phyloP scores from a whole-genome alignment of 2,113 vertebrate genomes.

The Engraulis encrasicolus region DNA sequence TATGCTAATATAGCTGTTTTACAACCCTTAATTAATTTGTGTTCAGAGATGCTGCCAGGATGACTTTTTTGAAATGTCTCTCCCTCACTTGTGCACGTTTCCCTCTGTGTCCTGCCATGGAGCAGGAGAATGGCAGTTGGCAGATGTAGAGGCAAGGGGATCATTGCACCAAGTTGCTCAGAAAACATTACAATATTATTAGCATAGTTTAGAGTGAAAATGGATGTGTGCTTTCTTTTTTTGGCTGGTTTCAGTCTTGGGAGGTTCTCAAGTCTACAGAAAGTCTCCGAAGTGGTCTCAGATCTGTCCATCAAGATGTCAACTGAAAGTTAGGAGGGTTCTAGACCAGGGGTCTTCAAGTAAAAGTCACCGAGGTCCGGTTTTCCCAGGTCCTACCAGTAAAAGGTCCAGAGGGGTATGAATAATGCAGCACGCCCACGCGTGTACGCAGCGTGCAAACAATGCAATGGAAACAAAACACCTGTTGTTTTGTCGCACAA shows the following conservation, averaged over 20 bases:
- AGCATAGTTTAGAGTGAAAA: background rate
- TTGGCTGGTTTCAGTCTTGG: background rate
- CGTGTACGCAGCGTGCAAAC: no score
- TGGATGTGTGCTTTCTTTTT: background rate
- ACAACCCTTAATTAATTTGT: background rate
- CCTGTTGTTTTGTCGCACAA: no score
- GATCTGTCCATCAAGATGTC: background rate
- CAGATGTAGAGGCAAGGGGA: background rate
- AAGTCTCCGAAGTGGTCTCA: background rate
- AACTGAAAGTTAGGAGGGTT: background rate
- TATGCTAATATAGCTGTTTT: background rate
- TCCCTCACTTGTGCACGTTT: background rate
- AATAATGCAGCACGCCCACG: no score
- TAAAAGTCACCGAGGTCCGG: no score
- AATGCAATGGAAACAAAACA: no score
- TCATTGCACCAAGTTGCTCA: background rate
- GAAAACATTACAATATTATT: slow-evolving; percentile 3
- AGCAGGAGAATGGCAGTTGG: background rate
- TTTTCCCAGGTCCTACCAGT: no score
- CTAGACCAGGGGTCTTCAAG: no score
- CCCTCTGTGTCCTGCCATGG: background rate
- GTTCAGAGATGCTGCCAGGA: background rate
- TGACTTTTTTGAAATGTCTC: background rate
- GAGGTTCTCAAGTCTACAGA: background rate
- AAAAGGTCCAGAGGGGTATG: no score